Conservation (phyloP, 2,113 vertebrate genomes). For the Pycnonotus jocosus region DNA sequence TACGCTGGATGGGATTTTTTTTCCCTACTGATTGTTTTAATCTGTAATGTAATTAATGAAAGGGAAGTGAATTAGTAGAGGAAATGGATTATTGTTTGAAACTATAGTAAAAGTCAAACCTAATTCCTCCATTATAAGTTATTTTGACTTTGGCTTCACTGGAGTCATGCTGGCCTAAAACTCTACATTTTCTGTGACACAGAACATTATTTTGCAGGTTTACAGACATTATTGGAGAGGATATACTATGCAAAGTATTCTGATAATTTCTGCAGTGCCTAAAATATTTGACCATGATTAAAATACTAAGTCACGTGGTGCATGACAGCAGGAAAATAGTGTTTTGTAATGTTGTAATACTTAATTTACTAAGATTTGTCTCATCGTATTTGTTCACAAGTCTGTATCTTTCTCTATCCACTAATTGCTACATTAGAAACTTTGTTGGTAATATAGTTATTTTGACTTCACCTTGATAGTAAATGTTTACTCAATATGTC, state of each 20-base stretch:
- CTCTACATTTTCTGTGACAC: neutral
- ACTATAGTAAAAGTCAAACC: neutral
- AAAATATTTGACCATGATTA: neutral
- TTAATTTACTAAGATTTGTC: neutral
- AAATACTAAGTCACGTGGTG: neutral
- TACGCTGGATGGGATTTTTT: neutral
- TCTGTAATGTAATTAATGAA: conserved; percentile 58
- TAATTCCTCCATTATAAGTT: neutral
- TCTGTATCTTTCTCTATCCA: neutral
- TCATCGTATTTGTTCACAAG: neutral
- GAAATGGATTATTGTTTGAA: neutral
- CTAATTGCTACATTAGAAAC: neutral
- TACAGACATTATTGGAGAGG: neutral
- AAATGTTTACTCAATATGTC: neutral
- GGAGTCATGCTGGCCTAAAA: neutral
- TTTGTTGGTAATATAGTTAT: neutral
- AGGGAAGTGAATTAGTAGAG: neutral
- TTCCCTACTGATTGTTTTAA: conserved; percentile 27
- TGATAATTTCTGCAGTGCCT: neutral
- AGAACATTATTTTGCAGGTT: neutral
- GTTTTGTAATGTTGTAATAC: neutral
- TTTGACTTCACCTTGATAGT: neutral
- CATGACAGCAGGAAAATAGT: neutral
- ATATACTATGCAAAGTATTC: neutral
- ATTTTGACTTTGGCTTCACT: neutral